These are phyloP conservation scores for Picathartes gymnocephalus DNA, from an alignment of 2,113 vertebrate species.

Conservation along the genomic window DNA sequence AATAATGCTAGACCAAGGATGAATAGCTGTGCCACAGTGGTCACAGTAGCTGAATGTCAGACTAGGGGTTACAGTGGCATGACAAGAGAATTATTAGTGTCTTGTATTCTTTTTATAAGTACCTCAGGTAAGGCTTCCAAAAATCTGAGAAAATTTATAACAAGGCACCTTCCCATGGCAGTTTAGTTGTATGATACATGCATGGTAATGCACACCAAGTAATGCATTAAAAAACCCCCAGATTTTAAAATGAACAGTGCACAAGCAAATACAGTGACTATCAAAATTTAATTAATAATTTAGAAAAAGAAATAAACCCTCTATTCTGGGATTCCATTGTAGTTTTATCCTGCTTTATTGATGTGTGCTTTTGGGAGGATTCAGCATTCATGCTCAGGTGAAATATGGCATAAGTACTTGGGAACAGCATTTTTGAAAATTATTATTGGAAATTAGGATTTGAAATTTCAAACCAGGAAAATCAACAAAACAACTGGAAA, in stretches of 20 bases:
- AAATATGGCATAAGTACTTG: neutral
- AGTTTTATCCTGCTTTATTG: neutral
- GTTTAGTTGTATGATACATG: neutral
- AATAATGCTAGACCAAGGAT: neutral
- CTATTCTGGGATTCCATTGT: neutral
- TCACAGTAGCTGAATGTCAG: neutral
- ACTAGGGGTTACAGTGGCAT: neutral
- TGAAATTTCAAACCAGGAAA: neutral
- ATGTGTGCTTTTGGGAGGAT: neutral
- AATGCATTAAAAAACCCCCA: rapidly evolving
- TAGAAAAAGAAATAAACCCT: neutral
- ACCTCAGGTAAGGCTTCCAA: neutral
- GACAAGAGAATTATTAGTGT: neutral
- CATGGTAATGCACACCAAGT: neutral
- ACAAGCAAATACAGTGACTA: neutral
- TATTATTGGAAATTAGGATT: neutral
- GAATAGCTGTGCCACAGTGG: neutral
- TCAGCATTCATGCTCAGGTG: neutral
- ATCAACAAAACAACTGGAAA: neutral
- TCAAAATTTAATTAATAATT: neutral
- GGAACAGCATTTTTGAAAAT: neutral
- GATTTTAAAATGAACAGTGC: neutral
- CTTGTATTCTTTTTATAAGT: neutral
- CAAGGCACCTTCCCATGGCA: neutral
- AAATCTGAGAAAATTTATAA: neutral